Evolutionary conservation across 2,888 invertebrate species (phyloP).

Genomic region (Nasonia oneida): DNA sequence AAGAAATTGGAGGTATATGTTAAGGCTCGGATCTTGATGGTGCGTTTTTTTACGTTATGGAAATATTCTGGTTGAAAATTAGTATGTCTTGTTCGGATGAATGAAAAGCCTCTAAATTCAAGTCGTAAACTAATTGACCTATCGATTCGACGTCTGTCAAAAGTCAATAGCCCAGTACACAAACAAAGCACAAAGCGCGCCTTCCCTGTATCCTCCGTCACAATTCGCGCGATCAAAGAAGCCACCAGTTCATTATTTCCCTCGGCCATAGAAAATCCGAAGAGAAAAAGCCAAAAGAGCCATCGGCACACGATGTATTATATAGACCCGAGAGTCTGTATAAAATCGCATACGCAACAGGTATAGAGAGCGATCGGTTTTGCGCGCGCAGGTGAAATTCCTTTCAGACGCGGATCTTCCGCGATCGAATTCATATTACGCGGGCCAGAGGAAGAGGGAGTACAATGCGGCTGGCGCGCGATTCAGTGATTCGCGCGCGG

Average conservation of each 20-base stretch:
- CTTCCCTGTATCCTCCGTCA: background rate
- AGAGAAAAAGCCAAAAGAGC: background rate
- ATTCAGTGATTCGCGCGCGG: conserved; percentile 36
- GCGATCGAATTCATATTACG: conserved; percentile 45
- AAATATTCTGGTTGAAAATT: background rate
- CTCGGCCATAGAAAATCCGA: background rate
- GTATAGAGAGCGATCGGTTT: conserved; percentile 27
- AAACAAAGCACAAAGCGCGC: background rate
- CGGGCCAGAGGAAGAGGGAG: background rate
- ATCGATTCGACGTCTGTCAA: too few relatives aligned
- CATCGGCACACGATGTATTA: background rate
- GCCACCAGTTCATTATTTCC: background rate
- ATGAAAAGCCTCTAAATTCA: too few relatives aligned
- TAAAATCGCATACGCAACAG: conserved; percentile 49
- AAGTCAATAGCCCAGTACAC: background rate
- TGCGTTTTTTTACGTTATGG: background rate
- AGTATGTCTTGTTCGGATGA: too few relatives aligned
- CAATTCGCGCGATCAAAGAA: background rate
- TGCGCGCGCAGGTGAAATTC: conserved; percentile 28
- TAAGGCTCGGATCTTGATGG: background rate
- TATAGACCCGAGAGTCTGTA: background rate
- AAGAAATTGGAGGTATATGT: background rate
- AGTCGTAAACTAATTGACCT: background rate
- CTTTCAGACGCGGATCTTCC: conserved; percentile 24
- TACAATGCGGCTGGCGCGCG: conserved; percentile 24